A percentile compares a stretch with the other conserved stretches of the same genome.
Evolutionary conservation across 2,888 invertebrate species (phyloP).

Genomic region (Pheosia tremula): DNA sequence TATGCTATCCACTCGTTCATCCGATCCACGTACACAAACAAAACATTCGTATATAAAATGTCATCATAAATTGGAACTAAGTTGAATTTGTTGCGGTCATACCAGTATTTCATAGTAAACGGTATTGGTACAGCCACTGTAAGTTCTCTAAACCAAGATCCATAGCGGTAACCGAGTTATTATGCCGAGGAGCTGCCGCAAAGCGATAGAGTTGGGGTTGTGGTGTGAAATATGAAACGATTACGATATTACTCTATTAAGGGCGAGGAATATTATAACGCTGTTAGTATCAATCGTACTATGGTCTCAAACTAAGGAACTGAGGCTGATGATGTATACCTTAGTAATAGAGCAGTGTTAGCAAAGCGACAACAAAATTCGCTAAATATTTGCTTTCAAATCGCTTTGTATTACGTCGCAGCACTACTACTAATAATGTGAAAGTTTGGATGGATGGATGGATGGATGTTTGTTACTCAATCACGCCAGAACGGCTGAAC

Average conservation of each 20-base stretch:
- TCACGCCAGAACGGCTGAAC: no score
- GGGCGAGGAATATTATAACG: background rate
- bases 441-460: no score
- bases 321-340: no score
- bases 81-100: constrained; percentile 3
- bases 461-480: no score
- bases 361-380: no score
- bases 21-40: background rate
- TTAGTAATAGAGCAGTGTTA: no score
- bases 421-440: no score
- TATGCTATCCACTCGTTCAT: background rate
- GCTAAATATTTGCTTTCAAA: no score
- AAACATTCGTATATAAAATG: constrained; percentile 1
- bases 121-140: background rate
- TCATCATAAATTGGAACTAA: constrained; percentile 2
- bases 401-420: no score
- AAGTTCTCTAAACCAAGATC: constrained; percentile 3
- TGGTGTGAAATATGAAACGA: background rate
- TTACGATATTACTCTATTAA: background rate
- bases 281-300: no score
- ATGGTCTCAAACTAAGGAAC: no score
- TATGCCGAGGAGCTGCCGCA: background rate
- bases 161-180: constrained; percentile 5
- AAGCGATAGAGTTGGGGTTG: background rate
- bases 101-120: constrained; percentile 1